Percentiles rank a stretch among this genome's conserved stretches.
phyloP scores from a whole-genome alignment of 2,797 vertebrate genomes.

The Ctenochaetus hawaiiensis region DNA sequence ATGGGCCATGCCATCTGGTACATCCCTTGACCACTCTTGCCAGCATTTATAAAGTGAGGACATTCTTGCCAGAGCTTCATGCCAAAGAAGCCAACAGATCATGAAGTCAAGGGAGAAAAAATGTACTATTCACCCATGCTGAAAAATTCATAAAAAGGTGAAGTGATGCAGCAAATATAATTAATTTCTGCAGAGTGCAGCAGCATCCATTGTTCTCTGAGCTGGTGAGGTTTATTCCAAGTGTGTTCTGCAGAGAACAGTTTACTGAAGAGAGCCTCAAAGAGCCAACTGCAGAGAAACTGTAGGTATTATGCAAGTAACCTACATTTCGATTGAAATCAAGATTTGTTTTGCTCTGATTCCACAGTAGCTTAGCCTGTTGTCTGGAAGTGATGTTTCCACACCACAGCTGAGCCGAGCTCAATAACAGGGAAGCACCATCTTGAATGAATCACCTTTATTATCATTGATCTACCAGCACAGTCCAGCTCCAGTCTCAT shows the following conservation, averaged over 20 bases:
- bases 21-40: slow-evolving; percentile 71
- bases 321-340: slow-evolving; percentile 32
- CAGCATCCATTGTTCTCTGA: slow-evolving; percentile 35
- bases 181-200: slow-evolving; percentile 46
- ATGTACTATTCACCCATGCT: slow-evolving; percentile 51
- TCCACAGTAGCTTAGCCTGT: slow-evolving; percentile 40
- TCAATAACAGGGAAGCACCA: slow-evolving; percentile 54
- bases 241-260: slow-evolving; percentile 26
- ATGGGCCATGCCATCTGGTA: slow-evolving; percentile 82
- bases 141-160: slow-evolving; percentile 66
- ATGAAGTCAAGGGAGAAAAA: slow-evolving; percentile 49
- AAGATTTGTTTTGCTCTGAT: slow-evolving; percentile 52
- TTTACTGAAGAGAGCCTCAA: slow-evolving; percentile 21
- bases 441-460: slow-evolving; percentile 72
- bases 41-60: slow-evolving; percentile 73
- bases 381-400: slow-evolving; percentile 48
- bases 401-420: slow-evolving; percentile 46
- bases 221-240: slow-evolving; percentile 33
- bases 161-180: slow-evolving; percentile 58
- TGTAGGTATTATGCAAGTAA: slow-evolving; percentile 16
- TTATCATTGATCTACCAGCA: slow-evolving; percentile 74
- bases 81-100: slow-evolving; percentile 66
- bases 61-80: slow-evolving; percentile 53
- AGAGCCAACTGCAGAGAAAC: slow-evolving; percentile 1
- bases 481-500: slow-evolving; percentile 54